Evolutionary conservation across 2,888 invertebrate genomes (phyloP).

Genomic region (Drosophila crucigera): DNA sequence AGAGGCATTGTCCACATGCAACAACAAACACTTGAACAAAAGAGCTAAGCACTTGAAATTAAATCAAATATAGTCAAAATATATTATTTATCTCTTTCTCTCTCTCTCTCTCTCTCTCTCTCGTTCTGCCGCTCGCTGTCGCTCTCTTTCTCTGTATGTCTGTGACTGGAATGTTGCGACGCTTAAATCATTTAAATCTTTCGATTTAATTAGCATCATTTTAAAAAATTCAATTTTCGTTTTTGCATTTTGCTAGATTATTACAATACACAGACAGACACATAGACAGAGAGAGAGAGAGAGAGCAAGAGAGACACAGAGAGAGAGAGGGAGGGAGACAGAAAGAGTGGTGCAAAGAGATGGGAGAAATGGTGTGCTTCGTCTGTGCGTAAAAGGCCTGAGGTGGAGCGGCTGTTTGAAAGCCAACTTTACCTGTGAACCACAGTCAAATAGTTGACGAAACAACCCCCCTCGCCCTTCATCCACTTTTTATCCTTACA

Average conservation of each 20-base stretch:
- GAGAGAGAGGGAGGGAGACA: background rate
- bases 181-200: constrained; percentile 70
- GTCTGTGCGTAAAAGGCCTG: constrained; percentile 33
- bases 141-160: background rate
- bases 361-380: background rate
- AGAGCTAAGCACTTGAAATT: background rate
- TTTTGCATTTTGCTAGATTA: constrained; percentile 65
- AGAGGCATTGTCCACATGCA: constrained; percentile 24
- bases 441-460: constrained; percentile 41
- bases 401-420: constrained; percentile 1
- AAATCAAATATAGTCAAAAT: background rate
- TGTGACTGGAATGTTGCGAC: constrained; percentile 28
- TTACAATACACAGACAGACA: constrained; percentile 47
- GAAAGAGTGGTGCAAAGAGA: background rate
- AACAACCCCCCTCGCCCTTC: too few species aligned
- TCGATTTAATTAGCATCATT: constrained; percentile 75
- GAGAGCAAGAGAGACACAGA: background rate
- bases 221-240: constrained; percentile 74
- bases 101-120: background rate
- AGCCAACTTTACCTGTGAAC: constrained; percentile 40
- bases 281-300: background rate
- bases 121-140: too few species aligned
- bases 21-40: background rate
- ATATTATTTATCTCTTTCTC: background rate
- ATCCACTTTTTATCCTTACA: background rate